Percentiles rank a stretch among this genome's conserved stretches.
Evolutionary conservation across 2,797 vertebrate genomes (phyloP).

Genomic region (Potorous gilbertii): DNA sequence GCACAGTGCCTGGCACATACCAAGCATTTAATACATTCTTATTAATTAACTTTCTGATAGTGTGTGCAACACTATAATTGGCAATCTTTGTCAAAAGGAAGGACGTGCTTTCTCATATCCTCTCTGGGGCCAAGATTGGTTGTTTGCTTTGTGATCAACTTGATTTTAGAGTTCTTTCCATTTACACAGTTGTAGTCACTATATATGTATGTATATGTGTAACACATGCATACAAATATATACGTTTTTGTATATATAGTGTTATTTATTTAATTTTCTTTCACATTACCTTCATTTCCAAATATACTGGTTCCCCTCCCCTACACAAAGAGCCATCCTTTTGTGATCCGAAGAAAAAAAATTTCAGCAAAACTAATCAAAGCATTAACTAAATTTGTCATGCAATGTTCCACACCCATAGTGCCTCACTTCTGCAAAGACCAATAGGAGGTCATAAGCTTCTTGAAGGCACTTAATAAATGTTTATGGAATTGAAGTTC

Average conservation of each 20-base stretch:
- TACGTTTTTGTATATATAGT: too few species aligned
- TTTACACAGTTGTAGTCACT: background rate
- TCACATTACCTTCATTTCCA: background rate
- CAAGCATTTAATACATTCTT: background rate
- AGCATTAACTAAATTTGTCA: background rate
- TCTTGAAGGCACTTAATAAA: background rate
- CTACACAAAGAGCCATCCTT: background rate
- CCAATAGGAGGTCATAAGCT: background rate
- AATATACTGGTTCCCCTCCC: background rate
- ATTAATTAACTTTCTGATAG: background rate
- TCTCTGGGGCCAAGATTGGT: background rate
- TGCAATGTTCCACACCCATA: background rate
- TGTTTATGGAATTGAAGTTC: background rate
- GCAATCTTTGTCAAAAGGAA: background rate
- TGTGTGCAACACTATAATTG: background rate
- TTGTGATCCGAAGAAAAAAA: background rate
- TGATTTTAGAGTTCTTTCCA: background rate
- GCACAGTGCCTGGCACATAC: background rate
- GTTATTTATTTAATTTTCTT: background rate
- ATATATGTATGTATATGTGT: too few species aligned
- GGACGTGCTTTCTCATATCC: background rate
- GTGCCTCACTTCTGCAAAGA: background rate
- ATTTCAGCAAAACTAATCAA: background rate
- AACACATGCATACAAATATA: too few species aligned
- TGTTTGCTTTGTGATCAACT: background rate